Conservation (phyloP, 2,113 vertebrate genomes). For the Paramisgurnus dabryanus region DNA sequence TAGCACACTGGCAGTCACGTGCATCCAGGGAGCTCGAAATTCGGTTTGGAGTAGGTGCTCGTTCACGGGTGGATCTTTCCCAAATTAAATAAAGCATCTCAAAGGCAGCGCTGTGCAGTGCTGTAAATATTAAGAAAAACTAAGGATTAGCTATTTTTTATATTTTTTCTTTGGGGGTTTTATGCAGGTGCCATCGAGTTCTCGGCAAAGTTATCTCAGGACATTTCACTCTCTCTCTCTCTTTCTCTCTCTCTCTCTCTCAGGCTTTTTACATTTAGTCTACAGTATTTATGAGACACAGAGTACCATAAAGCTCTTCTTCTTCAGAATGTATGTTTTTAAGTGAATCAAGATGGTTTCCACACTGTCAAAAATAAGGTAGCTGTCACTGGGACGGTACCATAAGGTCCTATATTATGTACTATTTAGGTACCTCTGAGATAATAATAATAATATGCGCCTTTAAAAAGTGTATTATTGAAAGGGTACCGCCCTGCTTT, state of each 20-base stretch:
- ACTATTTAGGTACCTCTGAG: too few species aligned
- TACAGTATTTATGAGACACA: slow-evolving; percentile 50
- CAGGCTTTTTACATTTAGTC: slow-evolving; percentile 41
- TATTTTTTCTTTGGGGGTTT: slow-evolving; percentile 4
- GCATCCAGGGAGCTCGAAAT: slow-evolving; percentile 50
- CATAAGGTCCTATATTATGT: too few species aligned
- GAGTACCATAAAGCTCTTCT: slow-evolving; percentile 38
- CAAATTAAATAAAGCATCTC: slow-evolving; percentile 3
- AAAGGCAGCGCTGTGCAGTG: slow-evolving; percentile 10
- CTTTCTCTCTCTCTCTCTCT: slow-evolving; percentile 12
- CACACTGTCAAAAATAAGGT: too few species aligned
- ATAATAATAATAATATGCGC: too few species aligned
- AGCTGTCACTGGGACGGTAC: too few species aligned
- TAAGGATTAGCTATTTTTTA: background rate
- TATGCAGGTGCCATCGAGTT: slow-evolving; percentile 17
- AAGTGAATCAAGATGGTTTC: slow-evolving; percentile 21
- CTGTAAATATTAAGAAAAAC: slow-evolving; percentile 7
- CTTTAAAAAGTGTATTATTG: too few species aligned
- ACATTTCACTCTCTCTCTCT: slow-evolving; percentile 23
- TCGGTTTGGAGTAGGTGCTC: slow-evolving; percentile 44
- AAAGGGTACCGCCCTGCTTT: too few species aligned
- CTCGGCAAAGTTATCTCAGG: slow-evolving; percentile 17
- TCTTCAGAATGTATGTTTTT: slow-evolving; percentile 42
- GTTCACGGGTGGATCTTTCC: slow-evolving; percentile 29
- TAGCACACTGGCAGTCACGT: slow-evolving; percentile 56